Conservation (phyloP, 1,140 invertebrate genomes). For the Samia ricini region DNA sequence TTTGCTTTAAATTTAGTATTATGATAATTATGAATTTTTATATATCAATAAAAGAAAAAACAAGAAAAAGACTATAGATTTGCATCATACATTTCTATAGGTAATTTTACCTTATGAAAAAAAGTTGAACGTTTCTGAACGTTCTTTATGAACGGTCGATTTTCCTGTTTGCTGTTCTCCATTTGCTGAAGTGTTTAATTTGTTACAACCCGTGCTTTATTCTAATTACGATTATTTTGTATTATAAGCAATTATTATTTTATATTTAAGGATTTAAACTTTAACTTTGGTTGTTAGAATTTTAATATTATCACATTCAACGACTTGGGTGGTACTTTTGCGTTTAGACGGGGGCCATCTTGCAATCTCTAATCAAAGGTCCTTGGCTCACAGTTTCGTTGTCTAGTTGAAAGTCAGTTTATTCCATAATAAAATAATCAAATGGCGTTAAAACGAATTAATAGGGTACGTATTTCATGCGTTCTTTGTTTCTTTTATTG, state of each 20-base stretch:
- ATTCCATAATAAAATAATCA: slow-evolving; percentile 78
- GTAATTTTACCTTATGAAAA: slow-evolving; percentile 11
- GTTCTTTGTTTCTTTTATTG: slow-evolving; percentile 65
- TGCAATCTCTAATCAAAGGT: slow-evolving; percentile 83
- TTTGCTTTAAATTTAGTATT: too few species aligned
- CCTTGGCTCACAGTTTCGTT: slow-evolving; percentile 81
- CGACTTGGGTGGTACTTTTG: slow-evolving; percentile 80
- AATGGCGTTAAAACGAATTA: slow-evolving; percentile 98
- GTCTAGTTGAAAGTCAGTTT: slow-evolving; percentile 81
- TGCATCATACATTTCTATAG: too few species aligned
- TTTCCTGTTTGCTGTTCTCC: slow-evolving; percentile 76
- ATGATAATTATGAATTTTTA: too few species aligned
- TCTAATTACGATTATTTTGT: slow-evolving; percentile 66
- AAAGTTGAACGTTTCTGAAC: slow-evolving; percentile 54
- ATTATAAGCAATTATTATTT: slow-evolving; percentile 75
- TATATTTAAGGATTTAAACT: slow-evolving; percentile 64
- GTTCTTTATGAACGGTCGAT: slow-evolving; percentile 74
- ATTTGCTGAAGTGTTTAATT: slow-evolving; percentile 73
- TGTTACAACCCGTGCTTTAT: slow-evolving; percentile 63
- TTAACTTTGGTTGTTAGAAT: slow-evolving; percentile 52
- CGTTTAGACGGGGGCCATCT: slow-evolving; percentile 83
- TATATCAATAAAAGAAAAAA: not conserved
- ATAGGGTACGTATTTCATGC: slow-evolving; percentile 88
- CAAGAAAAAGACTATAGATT: too few species aligned
- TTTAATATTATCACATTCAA: slow-evolving; percentile 68